Base-by-base conservation (phyloP, 2,888 invertebrate species). In the Drosophila birchii region DNA sequence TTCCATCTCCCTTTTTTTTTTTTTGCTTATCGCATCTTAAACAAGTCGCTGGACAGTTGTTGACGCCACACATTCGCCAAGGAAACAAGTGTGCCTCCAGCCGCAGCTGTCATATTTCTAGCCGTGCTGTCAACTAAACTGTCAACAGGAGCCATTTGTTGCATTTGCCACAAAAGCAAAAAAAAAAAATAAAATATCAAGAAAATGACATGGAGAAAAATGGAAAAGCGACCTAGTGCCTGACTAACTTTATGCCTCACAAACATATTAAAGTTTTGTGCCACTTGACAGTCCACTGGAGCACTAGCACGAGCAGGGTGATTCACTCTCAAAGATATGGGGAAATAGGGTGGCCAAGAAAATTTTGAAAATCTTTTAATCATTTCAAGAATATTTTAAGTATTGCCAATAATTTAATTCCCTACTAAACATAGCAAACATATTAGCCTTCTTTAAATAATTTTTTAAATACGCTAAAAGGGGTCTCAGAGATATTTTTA, bases 21-120 rank as follows among this genome's bases (percentile, higher is more conserved):
- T 60, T 51, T 47, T 56, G 41, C 55, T 45, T 56, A 34, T 29
- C 34, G 38, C 53, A 75, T 64, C 41, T 63, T 53, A 53, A 73
- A 73, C 64, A 75, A 73, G 73, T 67, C 75, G 81, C 72, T 57
- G 68, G 63, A 62, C 81, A 66, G 47, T 60, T 87, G 77, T 77
- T 76, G 59, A 47, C 70, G 38, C 29, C 45, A 61, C 32, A 44
- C 38, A 26, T 26, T 53, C 34, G 34, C 6, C 20, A 14, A 36
- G 34, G 11, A 53, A 53, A 23, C 51, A 53, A 53, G 51, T 53
- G 66, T 20, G 66, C 57, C 72, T 73, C 75, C 66, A 75, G 72
- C 45, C 45, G 39, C 41, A 64, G 67, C 76, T 83, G 82, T 82
- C 82, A 86, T 83, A 75, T 66, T 75, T 72, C 74, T 71, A 76